A percentile compares a stretch with the other conserved stretches of the same genome.
phyloP scores from a whole-genome alignment of 2,797 vertebrate species.

The Menidia menidia region DNA sequence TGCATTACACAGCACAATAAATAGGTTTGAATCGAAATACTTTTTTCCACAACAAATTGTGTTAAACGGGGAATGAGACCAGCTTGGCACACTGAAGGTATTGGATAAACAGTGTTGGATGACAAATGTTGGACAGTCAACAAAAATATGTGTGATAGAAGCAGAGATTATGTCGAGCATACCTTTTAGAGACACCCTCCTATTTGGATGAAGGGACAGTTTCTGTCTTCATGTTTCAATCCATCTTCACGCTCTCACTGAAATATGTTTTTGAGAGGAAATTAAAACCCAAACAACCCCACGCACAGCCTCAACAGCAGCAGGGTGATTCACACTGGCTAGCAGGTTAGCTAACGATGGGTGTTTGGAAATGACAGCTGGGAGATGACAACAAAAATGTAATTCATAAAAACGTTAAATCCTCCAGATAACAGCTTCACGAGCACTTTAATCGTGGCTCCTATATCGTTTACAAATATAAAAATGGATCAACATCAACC shows the following conservation, averaged over 20 bases:
- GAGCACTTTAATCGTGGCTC: rapidly evolving
- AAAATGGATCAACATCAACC: background rate
- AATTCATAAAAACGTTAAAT: background rate
- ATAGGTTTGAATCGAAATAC: conserved; percentile 1
- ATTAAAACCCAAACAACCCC: conserved; percentile 37
- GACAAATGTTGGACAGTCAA: conserved; percentile 8
- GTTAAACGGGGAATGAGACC: background rate
- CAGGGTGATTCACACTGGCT: conserved; percentile 30
- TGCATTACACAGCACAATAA: conserved; percentile 13
- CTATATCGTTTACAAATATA: background rate
- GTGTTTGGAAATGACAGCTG: conserved; percentile 47
- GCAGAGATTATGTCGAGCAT: conserved; percentile 9
- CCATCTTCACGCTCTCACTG: conserved; percentile 59
- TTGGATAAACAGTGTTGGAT: background rate
- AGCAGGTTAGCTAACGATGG: conserved; percentile 27
- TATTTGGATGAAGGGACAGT: conserved; percentile 48
- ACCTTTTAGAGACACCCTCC: conserved; percentile 61
- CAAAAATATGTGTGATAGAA: conserved; percentile 3
- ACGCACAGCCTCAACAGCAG: conserved; percentile 8
- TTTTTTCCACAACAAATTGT: background rate
- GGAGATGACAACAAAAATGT: conserved; percentile 23
- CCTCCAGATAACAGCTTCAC: background rate
- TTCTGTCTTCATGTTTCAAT: conserved; percentile 66
- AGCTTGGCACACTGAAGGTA: background rate
- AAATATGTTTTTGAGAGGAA: conserved; percentile 32